phyloP scores from a whole-genome alignment of 2,797 vertebrate genomes.

The Rhyacichthys aspro region DNA sequence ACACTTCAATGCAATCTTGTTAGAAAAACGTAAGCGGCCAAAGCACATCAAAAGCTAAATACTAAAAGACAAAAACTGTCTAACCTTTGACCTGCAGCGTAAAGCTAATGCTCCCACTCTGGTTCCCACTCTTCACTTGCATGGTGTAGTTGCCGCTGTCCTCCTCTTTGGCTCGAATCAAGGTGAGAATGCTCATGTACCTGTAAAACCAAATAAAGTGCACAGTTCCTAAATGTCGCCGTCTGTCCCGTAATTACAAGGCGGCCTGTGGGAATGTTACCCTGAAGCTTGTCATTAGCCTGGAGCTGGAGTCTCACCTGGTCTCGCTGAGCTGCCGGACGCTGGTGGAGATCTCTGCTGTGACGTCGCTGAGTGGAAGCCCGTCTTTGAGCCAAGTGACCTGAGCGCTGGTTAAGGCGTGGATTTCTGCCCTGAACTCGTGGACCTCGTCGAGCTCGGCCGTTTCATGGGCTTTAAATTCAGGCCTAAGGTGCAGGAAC shows the following conservation, averaged over 20 bases:
- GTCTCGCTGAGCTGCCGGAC: slow-evolving; percentile 84
- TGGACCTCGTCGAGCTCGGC: slow-evolving; percentile 90
- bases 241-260: slow-evolving; percentile 48
- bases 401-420: slow-evolving; percentile 85
- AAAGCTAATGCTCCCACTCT: slow-evolving; percentile 83
- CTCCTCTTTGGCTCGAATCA: slow-evolving; percentile 96
- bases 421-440: slow-evolving; percentile 87
- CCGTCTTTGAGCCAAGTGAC: slow-evolving; percentile 94
- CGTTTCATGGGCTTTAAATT: slow-evolving; percentile 82
- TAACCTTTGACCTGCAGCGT: slow-evolving; percentile 92
- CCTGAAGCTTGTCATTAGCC: slow-evolving; percentile 40
- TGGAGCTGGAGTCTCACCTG: slow-evolving; percentile 79
- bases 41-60: too few species aligned
- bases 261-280: slow-evolving; percentile 19
- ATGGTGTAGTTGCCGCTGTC: slow-evolving; percentile 96
- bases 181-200: slow-evolving; percentile 87
- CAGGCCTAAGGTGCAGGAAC: slow-evolving; percentile 84
- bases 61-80: slow-evolving; percentile 4
- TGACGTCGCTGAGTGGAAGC: slow-evolving; percentile 83
- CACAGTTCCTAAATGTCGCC: too few species aligned
- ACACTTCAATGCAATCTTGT: too few species aligned
- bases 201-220: slow-evolving; percentile 74
- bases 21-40: too few species aligned
- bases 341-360: slow-evolving; percentile 89
- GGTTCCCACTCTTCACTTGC: slow-evolving; percentile 86